Evolutionary conservation across 1,140 invertebrate species (phyloP), one percentile per base, ranked within the genome.

Genomic region (Hermetia illucens): DNA sequence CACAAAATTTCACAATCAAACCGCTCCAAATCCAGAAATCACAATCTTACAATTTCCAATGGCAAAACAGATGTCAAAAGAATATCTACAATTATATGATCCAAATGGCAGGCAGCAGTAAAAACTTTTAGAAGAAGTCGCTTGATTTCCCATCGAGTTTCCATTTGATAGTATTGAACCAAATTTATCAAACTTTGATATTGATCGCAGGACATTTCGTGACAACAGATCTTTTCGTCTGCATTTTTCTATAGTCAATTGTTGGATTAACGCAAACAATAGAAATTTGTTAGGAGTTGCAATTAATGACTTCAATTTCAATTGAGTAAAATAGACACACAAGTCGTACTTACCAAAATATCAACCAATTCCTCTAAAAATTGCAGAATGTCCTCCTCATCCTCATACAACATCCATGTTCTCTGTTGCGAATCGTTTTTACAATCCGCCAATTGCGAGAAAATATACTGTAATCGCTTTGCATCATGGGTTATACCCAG

Each of bases 341-440:
- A 45, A 42, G 4, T 24, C 24, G 4, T 38, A 52, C 67, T 64
- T 65, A 90, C 86, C 67, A 93, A 64, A 54, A 94, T 86, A 36
- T 80, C 85, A 6, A 83, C 77, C 12, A 93, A 64, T 55, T 92
- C 84, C 34, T 79, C 71, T 6, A 93, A 70, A 52, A 87, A 80
- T 43, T 82, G 77, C 27, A 77, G 73, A 52, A 94, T 93, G 39
- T 81, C 77, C 36, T 71, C 70, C 49, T 92, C 86, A 61, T 95
- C 89, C 61, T 93, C 88, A 62, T 93, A 82, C 4, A 94, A 63
- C 51, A 87, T 84, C 89, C 89, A 94, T 45, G 82, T 88, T 46
- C 90, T 68, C 50, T 95, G 89, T 53, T 95, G 88, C 1, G 87
- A 85, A 53, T 94, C 89, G 58, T 92, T 86, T 46, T 90, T 90